A percentile compares a stretch with the other conserved stretches of the same genome.
Conservation (phyloP, 1,140 invertebrate species). For the Glossosoma conforme region DNA sequence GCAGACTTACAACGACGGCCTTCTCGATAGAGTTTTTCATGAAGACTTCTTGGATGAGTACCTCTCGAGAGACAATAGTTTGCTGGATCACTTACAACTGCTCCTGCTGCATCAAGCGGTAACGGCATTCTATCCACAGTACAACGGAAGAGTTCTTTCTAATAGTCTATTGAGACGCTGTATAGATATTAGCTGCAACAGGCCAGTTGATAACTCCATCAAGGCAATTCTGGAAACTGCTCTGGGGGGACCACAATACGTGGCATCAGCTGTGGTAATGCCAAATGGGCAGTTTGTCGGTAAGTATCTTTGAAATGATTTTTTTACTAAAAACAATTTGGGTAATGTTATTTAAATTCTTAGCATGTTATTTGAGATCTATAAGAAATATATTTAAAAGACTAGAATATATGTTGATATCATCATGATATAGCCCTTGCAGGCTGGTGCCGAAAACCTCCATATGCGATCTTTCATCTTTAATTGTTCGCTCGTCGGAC, state of each 20-base stretch:
- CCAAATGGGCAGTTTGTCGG: conserved; percentile 23
- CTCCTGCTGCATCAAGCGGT: conserved; percentile 55
- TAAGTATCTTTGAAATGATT: conserved; percentile 2
- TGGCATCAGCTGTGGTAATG: conserved; percentile 15
- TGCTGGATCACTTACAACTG: conserved; percentile 47
- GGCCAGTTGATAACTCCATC: neutral
- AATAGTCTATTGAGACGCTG: conserved; percentile 2
- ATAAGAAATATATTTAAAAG: too few species aligned
- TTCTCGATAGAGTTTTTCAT: conserved; percentile 50
- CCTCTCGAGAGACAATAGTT: conserved; percentile 39
- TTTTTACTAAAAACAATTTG: neutral
- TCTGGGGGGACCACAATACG: conserved; percentile 18
- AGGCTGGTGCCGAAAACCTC: too few species aligned
- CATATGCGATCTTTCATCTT: too few species aligned
- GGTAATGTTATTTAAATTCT: too few species aligned
- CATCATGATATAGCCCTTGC: too few species aligned
- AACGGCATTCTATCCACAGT: conserved; percentile 47
- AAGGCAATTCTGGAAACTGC: conserved; percentile 9
- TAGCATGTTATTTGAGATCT: too few species aligned
- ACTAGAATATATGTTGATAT: too few species aligned
- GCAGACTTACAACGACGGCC: conserved; percentile 48
- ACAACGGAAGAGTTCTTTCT: conserved; percentile 39
- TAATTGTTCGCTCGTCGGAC: too few species aligned
- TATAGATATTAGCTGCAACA: conserved; percentile 4
- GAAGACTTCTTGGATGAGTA: conserved; percentile 41